A percentile compares a stretch with the other conserved stretches of the same genome.
Evolutionary conservation across 2,113 vertebrate genomes (phyloP).

Genomic region (Eleginops maclovinus): DNA sequence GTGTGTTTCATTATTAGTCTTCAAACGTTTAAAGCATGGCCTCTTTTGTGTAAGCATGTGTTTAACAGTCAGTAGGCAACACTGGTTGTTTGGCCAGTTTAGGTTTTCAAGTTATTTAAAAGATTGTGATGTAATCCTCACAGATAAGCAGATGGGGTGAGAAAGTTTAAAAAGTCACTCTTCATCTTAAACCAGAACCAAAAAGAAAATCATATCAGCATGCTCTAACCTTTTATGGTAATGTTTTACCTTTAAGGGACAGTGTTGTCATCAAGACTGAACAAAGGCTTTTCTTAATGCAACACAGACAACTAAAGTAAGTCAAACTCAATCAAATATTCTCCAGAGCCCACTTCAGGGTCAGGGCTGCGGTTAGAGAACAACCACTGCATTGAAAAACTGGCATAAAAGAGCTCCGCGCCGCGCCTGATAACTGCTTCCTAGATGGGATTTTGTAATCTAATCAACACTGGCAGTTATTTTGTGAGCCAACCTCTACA

Average conservation of each 20-base stretch:
- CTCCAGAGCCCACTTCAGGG: conserved; percentile 28
- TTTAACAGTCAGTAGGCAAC: not conserved
- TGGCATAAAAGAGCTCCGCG: not conserved
- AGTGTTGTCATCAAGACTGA: not conserved
- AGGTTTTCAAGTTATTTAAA: not conserved
- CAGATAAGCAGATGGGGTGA: not conserved
- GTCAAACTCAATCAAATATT: conserved; percentile 15
- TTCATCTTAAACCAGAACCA: no score
- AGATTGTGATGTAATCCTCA: conserved; percentile 4
- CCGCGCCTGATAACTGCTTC: conserved; percentile 12
- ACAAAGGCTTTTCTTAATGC: conserved; percentile 23
- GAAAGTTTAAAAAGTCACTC: not conserved
- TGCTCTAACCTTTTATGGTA: not conserved
- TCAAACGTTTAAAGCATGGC: not conserved
- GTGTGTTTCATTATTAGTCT: no score
- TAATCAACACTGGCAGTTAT: conserved; percentile 33
- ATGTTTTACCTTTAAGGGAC: not conserved
- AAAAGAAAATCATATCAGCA: not conserved
- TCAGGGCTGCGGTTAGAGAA: conserved; percentile 38
- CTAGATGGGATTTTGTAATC: conserved; percentile 22
- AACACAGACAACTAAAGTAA: conserved; percentile 6
- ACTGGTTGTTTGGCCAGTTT: not conserved
- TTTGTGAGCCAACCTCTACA: not conserved
- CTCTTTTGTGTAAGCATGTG: not conserved
- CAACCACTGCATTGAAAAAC: conserved; percentile 42